These are phyloP conservation scores for Synergus gifuensis DNA, from an alignment of 2,888 invertebrate genomes.

Conservation along the genomic window DNA sequence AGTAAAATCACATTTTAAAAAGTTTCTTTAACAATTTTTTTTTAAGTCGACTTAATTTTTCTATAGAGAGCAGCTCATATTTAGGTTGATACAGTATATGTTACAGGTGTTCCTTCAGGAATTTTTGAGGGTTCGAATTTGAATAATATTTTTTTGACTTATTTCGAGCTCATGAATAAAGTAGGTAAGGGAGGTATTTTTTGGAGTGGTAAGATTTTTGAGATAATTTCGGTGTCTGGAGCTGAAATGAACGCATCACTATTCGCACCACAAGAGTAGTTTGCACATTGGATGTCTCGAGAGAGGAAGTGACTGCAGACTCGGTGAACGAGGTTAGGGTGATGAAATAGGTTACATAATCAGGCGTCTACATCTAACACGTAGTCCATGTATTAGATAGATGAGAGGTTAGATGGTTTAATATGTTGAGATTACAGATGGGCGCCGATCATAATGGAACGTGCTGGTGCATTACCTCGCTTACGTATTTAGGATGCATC, in stretches of 20 bases:
- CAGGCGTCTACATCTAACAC: conserved; percentile 60
- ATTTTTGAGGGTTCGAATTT: too few relatives aligned
- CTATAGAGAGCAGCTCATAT: too few relatives aligned
- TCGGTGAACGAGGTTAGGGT: conserved; percentile 49
- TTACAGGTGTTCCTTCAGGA: too few relatives aligned
- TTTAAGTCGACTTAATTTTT: too few relatives aligned
- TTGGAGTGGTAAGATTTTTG: background rate
- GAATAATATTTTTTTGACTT: conserved; percentile 16
- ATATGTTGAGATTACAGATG: conserved; percentile 53
- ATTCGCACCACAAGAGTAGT: conserved; percentile 48
- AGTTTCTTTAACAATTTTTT: too few relatives aligned
- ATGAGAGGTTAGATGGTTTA: conserved; percentile 56
- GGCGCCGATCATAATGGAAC: conserved; percentile 58
- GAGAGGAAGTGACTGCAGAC: conserved; percentile 39
- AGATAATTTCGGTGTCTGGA: conserved; percentile 8
- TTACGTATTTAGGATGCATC: conserved; percentile 22
- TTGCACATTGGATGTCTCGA: conserved; percentile 20
- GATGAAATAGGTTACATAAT: conserved; percentile 64
- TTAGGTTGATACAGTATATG: too few relatives aligned
- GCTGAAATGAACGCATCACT: conserved; percentile 29
- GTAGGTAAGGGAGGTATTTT: background rate
- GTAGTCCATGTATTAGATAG: conserved; percentile 52
- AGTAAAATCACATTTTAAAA: too few relatives aligned
- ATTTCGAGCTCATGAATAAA: background rate
- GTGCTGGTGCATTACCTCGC: conserved; percentile 47